Evolutionary conservation across 2,888 invertebrate species (phyloP).

Genomic region (Caenorhabditis macrosperma): DNA sequence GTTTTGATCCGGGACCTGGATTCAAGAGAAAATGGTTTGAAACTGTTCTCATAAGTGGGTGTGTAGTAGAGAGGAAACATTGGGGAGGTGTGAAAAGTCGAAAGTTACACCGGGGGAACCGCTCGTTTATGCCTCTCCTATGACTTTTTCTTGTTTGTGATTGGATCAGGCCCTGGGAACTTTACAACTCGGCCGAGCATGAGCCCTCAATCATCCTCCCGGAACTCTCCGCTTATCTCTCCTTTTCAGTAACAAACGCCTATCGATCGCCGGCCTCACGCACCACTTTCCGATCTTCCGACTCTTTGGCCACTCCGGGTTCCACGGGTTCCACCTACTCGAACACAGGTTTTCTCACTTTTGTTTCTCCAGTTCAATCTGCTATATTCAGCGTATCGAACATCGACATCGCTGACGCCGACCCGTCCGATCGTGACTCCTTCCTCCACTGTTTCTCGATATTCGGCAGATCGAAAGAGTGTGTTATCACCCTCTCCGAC

Average conservation of each 20-base stretch:
- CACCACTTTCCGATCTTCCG: constrained; percentile 45
- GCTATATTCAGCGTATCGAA: constrained; percentile 67
- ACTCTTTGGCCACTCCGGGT: constrained; percentile 33
- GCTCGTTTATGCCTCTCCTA: constrained; percentile 1
- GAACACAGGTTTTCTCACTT: constrained; percentile 43
- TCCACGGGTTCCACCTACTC: constrained; percentile 10
- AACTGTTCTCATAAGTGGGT: no score
- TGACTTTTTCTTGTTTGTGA: constrained; percentile 24
- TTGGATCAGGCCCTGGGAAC: not conserved
- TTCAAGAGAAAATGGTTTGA: no score
- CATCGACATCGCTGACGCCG: constrained; percentile 62
- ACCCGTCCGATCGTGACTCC: constrained; percentile 39
- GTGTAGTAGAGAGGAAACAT: no score
- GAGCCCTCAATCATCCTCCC: constrained; percentile 26
- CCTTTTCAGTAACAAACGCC: constrained; percentile 44
- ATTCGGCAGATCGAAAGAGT: constrained; percentile 58
- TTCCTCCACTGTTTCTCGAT: constrained; percentile 46
- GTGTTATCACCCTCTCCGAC: constrained; percentile 64
- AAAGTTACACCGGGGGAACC: constrained; percentile 1
- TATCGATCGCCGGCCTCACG: constrained; percentile 36
- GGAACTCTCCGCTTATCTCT: not conserved
- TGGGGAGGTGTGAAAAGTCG: constrained; percentile 28
- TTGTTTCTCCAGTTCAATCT: no score
- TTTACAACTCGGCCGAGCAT: not conserved
- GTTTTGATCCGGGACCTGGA: no score